Evolutionary conservation across 1,140 invertebrate genomes (phyloP).

Genomic region (Panulirus ornatus): DNA sequence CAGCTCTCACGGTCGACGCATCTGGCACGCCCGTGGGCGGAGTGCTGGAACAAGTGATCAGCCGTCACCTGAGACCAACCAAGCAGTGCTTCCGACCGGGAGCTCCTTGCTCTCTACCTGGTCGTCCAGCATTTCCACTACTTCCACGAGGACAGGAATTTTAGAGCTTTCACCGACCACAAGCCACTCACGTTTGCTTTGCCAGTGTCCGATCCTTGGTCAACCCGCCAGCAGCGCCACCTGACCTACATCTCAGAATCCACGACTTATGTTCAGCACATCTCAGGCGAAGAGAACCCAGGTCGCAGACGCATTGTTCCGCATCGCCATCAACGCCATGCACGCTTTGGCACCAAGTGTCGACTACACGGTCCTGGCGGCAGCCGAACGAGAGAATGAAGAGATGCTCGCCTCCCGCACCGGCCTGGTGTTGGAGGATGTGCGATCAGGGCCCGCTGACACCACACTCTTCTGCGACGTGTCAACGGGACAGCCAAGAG

Average conservation of each 20-base stretch:
- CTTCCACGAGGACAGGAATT: conserved; percentile 76
- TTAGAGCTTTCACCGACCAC: conserved; percentile 76
- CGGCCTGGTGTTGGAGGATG: neutral
- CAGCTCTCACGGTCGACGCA: conserved; percentile 55
- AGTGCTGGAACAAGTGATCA: conserved; percentile 54
- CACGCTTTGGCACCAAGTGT: conserved; percentile 24
- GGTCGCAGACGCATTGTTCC: conserved; percentile 58
- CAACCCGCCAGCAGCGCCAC: conserved; percentile 71
- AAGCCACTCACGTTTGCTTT: conserved; percentile 76
- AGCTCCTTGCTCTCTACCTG: too few species aligned
- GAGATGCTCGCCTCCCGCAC: conserved; percentile 15
- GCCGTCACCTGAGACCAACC: conserved; percentile 43
- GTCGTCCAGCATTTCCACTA: conserved; percentile 76
- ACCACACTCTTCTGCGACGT: conserved; percentile 39
- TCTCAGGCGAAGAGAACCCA: conserved; percentile 59
- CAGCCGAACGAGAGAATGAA: conserved; percentile 19
- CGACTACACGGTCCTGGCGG: neutral
- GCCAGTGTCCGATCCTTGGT: conserved; percentile 49
- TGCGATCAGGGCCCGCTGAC: neutral
- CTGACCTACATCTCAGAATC: too few species aligned
- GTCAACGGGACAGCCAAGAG: conserved; percentile 3
- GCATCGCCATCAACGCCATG: neutral
- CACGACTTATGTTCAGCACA: conserved; percentile 8
- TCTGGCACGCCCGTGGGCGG: conserved; percentile 48
- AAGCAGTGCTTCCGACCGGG: conserved; percentile 76